Evolutionary conservation across 2,888 invertebrate genomes (phyloP).

Genomic region (Antheraea assamensis): DNA sequence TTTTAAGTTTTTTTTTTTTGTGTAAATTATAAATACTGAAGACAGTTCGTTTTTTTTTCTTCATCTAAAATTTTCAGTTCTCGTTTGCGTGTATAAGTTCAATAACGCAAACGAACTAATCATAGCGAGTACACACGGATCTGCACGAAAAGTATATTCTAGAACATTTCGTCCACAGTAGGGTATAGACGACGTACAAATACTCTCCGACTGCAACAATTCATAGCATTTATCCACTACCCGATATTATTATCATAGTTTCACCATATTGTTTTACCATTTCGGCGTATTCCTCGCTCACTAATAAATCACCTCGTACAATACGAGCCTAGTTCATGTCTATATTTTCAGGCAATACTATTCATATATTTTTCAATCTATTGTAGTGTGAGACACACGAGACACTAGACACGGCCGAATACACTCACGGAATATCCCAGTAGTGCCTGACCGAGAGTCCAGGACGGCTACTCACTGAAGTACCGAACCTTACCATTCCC

Average conservation of each 20-base stretch:
- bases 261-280: not conserved
- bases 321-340: not conserved
- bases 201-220: not conserved
- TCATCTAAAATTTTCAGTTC: not conserved
- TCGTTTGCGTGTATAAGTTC: not conserved
- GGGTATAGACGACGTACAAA: not conserved
- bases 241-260: not conserved
- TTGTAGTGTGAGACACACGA: too few relatives aligned
- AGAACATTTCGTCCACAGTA: not conserved
- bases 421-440: not conserved
- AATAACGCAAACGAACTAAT: not conserved
- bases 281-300: not conserved
- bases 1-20: not conserved
- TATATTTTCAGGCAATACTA: too few relatives aligned
- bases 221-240: not conserved
- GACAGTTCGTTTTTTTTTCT: not conserved
- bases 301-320: constrained; percentile 1
- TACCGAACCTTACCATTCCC: constrained; percentile 73
- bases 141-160: not conserved
- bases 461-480: constrained; percentile 64
- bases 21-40: constrained; percentile 9
- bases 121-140: not conserved
- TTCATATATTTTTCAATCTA: too few relatives aligned
- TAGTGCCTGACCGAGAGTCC: constrained; percentile 18
- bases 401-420: not conserved